Conservation (phyloP, 30 jellyfish, hydroid and myxozoan species). For the Phacellophora camtschatica region DNA sequence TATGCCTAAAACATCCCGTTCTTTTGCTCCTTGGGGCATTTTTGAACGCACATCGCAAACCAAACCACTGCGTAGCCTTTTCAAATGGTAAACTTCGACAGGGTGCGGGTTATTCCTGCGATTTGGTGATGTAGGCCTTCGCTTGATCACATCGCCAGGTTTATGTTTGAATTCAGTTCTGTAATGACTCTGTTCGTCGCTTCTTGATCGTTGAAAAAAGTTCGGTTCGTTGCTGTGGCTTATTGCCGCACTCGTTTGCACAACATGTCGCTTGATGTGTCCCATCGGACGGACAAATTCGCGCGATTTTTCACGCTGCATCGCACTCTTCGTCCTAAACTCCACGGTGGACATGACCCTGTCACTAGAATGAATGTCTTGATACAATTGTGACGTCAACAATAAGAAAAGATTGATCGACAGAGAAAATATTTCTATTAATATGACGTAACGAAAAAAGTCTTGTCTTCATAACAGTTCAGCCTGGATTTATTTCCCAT, state of each 20-base stretch:
- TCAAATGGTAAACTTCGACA: conserved; percentile 41
- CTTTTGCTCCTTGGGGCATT: background rate
- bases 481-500: too few relatives aligned
- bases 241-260: conserved; percentile 43
- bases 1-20: background rate
- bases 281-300: conserved; percentile 49
- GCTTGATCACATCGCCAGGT: background rate
- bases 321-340: too few relatives aligned
- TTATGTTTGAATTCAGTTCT: conserved; percentile 18
- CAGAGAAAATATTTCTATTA: too few relatives aligned
- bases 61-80: conserved; percentile 50
- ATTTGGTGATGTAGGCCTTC: conserved; percentile 40
- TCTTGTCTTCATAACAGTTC: too few relatives aligned
- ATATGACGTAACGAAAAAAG: too few relatives aligned
- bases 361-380: too few relatives aligned
- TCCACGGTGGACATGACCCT: too few relatives aligned
- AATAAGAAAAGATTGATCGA: too few relatives aligned
- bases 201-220: background rate
- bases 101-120: conserved; percentile 71
- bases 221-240: conserved; percentile 49
- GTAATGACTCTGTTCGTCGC: conserved; percentile 50
- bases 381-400: too few relatives aligned
- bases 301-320: conserved; percentile 33
- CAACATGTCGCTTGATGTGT: conserved; percentile 23
- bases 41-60: conserved; percentile 67